Evolutionary conservation across 1,140 invertebrate species (phyloP), one percentile per base, ranked within the genome.

Genomic region (Pygmarrhopalites habei): DNA sequence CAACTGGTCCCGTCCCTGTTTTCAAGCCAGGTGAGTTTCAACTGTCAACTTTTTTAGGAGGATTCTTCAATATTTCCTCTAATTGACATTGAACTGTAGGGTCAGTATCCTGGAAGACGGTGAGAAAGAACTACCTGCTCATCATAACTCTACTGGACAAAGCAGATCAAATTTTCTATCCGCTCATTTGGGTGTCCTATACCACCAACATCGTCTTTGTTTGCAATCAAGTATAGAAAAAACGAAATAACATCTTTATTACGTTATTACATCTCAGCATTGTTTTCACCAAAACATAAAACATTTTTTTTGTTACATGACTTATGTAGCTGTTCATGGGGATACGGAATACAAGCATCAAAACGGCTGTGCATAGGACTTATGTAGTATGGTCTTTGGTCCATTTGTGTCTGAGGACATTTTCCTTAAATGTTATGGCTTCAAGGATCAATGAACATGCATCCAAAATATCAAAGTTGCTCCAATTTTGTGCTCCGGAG

Each of bases 161-260:
- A 51, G 58, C 61, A 2, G 65, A 69, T 43, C 17, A 49, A 30
- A 60, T 66, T n/a, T 64, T 66, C 28, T 39, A 66, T 30, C 64
- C 64, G 29, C 35, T 69, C 15, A 69, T 69, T 63, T 69, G 67
- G 67, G 44, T 69, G 5, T 69, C 67, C 2, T 69, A 62, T 43
- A 58, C 43, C 7, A 69, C 67, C 12, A 44, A 69, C 32, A 64
- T 69, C 15, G 66, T 69, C 56, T 69, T 69, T 57, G 60, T 69
- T 14, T 69, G 67, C 35, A 63, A 65, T 44, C 67, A 69, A 58
- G 67, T 68, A 44, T n/a, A 7, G 12, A 51, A 52, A 12, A 4
- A 32, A 30, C 12, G 7, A 59, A 46, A 47, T 44, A 28, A 56
- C 26, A 28, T 29, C 3, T 15, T 41, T 25, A 10, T 28, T 30